These are phyloP conservation scores for Cephalotes varians DNA, from an alignment of 2,888 invertebrate genomes.

Conservation along the genomic window DNA sequence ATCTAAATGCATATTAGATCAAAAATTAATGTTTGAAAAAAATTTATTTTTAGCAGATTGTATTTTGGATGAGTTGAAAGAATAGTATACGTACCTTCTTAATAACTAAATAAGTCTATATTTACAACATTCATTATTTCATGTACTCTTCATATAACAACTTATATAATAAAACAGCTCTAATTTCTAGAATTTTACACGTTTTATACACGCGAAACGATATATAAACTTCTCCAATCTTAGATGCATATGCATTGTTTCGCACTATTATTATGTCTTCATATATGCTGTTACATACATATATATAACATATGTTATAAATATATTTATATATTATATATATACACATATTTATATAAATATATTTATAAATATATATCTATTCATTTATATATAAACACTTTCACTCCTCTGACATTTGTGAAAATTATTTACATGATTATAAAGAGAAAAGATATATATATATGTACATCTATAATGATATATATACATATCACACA, in stretches of 20 bases:
- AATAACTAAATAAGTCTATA: conserved; percentile 85
- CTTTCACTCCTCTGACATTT: conserved; percentile 16
- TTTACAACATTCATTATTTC: conserved; percentile 83
- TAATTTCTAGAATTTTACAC: conserved; percentile 84
- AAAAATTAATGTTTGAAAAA: not conserved
- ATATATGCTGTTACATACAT: conserved; percentile 37
- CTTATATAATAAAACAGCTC: conserved; percentile 84
- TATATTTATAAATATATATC: conserved; percentile 33
- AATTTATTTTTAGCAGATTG: conserved; percentile 26
- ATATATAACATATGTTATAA: conserved; percentile 4
- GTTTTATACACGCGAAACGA: conserved; percentile 76
- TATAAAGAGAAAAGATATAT: conserved; percentile 68
- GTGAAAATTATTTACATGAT: conserved; percentile 55
- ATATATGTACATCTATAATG: conserved; percentile 52
- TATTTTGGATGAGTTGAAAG: conserved; percentile 30
- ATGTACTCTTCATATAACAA: conserved; percentile 82
- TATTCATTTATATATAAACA: conserved; percentile 36
- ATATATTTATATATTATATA: conserved; percentile 26
- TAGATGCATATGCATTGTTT: conserved; percentile 30
- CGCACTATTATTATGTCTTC: conserved; percentile 34
- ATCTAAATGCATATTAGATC: not conserved
- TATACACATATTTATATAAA: conserved; percentile 17
- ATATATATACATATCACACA: conserved; percentile 8
- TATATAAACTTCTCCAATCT: conserved; percentile 62
- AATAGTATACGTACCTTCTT: conserved; percentile 67